phyloP scores from a whole-genome alignment of 2,113 vertebrate species.

The Orthonyx spaldingii region DNA sequence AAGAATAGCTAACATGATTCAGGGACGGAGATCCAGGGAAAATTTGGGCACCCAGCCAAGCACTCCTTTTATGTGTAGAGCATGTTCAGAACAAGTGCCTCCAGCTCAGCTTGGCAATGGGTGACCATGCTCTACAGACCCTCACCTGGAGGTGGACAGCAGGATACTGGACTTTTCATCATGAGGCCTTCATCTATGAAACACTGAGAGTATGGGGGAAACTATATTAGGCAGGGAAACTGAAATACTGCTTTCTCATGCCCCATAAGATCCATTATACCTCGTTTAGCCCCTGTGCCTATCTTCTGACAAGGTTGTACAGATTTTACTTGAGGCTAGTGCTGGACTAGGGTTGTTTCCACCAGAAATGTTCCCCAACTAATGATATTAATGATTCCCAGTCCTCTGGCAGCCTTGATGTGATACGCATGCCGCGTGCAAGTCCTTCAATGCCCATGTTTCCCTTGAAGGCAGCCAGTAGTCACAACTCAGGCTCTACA shows the following conservation, averaged over 20 bases:
- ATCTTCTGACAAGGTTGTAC: background rate
- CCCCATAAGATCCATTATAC: accelerated
- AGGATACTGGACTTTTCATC: accelerated
- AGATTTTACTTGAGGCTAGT: background rate
- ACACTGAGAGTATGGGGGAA: accelerated
- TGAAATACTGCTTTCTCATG: background rate
- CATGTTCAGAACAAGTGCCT: background rate
- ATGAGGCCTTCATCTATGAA: background rate
- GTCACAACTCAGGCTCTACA: background rate
- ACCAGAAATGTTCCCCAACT: too few species aligned
- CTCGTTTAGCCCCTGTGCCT: background rate
- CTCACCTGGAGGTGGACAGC: accelerated
- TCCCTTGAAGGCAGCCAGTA: accelerated
- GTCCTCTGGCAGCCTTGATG: background rate
- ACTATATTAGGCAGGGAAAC: background rate
- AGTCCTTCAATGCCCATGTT: accelerated
- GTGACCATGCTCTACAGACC: accelerated
- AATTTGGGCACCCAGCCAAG: background rate
- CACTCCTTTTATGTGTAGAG: background rate
- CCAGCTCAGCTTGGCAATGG: background rate
- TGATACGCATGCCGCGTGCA: accelerated
- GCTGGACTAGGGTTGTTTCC: background rate
- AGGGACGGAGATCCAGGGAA: background rate
- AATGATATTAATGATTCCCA: background rate
- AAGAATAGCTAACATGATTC: background rate